These are phyloP conservation scores for Drosophila fulvimacula DNA, from an alignment of 2,888 invertebrate genomes.

Conservation along the genomic window DNA sequence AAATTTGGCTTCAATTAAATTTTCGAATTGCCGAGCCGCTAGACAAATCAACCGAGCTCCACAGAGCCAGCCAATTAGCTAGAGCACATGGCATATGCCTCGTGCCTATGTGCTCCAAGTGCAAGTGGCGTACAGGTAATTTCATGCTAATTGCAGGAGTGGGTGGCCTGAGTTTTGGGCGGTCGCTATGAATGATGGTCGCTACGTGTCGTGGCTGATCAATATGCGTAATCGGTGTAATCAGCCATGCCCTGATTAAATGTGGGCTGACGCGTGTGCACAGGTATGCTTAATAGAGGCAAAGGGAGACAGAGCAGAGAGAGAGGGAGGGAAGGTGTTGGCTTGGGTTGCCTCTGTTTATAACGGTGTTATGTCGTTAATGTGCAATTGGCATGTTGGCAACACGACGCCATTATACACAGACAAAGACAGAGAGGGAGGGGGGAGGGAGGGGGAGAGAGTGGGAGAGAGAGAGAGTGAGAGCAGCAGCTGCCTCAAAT, in stretches of 20 bases:
- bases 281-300: background rate
- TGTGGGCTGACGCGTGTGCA: conserved; percentile 27
- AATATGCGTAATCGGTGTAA: conserved; percentile 77
- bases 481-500: conserved; percentile 54
- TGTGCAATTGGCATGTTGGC: conserved; percentile 84
- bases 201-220: conserved; percentile 68
- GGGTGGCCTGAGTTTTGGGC: conserved; percentile 21
- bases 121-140: conserved; percentile 16
- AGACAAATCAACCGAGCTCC: conserved; percentile 6
- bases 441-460: background rate
- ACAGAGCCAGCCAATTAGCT: conserved; percentile 34
- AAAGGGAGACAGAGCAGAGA: background rate
- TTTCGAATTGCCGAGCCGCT: conserved; percentile 10
- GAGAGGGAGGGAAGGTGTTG: background rate
- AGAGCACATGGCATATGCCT: conserved; percentile 38
- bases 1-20: conserved; percentile 35
- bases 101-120: conserved; percentile 23
- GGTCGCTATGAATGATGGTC: conserved; percentile 62
- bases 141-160: conserved; percentile 56
- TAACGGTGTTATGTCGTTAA: conserved; percentile 81
- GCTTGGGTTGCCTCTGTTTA: conserved; percentile 54
- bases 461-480: background rate
- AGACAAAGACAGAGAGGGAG: conserved; percentile 3
- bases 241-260: conserved; percentile 61
- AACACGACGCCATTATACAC: conserved; percentile 48